Conservation (phyloP, 1,140 invertebrate genomes). For the Macrosteles quadrilineatus region DNA sequence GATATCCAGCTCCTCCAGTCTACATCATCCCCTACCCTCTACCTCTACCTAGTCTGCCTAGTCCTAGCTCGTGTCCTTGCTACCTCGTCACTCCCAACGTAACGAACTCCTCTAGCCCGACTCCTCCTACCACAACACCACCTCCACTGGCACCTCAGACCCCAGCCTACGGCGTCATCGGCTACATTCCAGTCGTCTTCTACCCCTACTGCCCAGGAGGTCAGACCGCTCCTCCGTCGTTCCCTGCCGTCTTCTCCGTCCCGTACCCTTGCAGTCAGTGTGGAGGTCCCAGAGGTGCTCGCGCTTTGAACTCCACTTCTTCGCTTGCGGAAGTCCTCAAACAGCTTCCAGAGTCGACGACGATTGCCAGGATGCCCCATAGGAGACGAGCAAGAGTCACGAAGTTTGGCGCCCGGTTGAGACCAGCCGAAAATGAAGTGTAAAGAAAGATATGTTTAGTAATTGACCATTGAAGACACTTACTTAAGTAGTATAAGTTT, state of each 20-base stretch:
- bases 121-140: neutral
- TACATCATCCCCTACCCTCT: conserved; percentile 57
- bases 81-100: conserved; percentile 54
- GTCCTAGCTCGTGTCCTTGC: conserved; percentile 56
- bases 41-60: conserved; percentile 53
- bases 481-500: too few species aligned
- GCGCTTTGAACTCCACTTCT: neutral
- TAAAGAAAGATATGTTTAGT: too few species aligned
- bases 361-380: neutral
- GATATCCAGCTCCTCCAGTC: conserved; percentile 50
- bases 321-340: neutral
- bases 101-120: conserved; percentile 21
- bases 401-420: neutral
- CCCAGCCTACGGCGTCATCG: conserved; percentile 55
- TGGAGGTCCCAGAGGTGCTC: neutral
- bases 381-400: neutral
- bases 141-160: conserved; percentile 19
- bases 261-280: conserved; percentile 45
- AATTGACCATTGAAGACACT: too few species aligned
- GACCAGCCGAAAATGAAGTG: conserved; percentile 10
- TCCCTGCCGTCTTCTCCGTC: conserved; percentile 57
- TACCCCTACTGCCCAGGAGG: conserved; percentile 59
- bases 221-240: conserved; percentile 55
- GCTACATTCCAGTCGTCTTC: conserved; percentile 61
- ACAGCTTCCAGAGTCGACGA: neutral